A percentile compares a stretch with the other conserved stretches of the same genome.
These are phyloP conservation scores for Peromyscus leucopus DNA, from an alignment of 2,113 vertebrate genomes.

Conservation along the genomic window DNA sequence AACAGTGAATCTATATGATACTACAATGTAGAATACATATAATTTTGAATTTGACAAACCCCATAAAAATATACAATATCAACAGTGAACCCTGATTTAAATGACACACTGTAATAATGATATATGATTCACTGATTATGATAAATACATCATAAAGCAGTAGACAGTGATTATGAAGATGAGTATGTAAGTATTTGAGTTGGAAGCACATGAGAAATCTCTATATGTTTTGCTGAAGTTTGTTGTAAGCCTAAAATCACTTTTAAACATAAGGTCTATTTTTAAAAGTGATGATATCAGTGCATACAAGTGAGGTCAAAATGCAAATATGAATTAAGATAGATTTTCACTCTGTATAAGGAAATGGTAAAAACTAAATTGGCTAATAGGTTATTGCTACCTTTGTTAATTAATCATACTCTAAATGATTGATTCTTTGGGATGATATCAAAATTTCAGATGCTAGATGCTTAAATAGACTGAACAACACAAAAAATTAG, in stretches of 20 bases:
- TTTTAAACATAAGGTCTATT: background rate
- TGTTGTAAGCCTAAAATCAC: background rate
- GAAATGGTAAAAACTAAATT: slow-evolving; percentile 27
- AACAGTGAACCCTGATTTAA: background rate
- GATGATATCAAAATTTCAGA: background rate
- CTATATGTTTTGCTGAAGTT: background rate
- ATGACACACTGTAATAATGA: background rate
- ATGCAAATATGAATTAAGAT: background rate
- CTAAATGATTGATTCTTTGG: background rate
- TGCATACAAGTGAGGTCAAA: background rate
- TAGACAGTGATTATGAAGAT: background rate
- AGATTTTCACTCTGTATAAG: slow-evolving; percentile 45
- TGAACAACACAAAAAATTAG: background rate
- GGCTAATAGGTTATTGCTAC: background rate
- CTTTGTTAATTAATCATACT: background rate
- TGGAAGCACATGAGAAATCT: background rate
- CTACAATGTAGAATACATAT: background rate
- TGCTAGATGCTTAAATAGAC: background rate
- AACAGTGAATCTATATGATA: background rate
- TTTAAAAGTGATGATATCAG: background rate
- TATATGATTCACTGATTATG: background rate
- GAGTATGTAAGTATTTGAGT: background rate
- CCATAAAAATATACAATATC: background rate
- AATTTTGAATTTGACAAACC: background rate
- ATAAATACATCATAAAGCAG: background rate